A percentile compares a stretch with the other conserved stretches of the same genome.
phyloP scores from a whole-genome alignment of 2,888 invertebrate species.

The Sarcophaga rosellei region DNA sequence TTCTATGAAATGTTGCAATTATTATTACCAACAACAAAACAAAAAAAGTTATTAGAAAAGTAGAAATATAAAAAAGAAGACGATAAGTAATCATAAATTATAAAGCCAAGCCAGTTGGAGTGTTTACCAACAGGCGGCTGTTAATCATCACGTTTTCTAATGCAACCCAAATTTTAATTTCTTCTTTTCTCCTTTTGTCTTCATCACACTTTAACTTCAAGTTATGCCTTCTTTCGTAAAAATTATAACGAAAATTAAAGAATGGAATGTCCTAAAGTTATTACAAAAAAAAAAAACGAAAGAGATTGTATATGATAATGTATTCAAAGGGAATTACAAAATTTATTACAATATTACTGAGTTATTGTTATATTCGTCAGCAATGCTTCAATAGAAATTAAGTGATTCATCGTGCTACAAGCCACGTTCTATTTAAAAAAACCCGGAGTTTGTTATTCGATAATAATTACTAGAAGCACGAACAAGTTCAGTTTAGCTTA shows the following conservation, averaged over 20 bases:
- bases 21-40: not conserved
- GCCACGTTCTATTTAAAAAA: too few relatives aligned
- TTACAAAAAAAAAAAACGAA: not conserved
- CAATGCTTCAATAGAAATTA: not conserved
- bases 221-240: constrained; percentile 3
- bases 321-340: constrained; percentile 25
- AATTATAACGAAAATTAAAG: not conserved
- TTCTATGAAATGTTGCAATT: constrained; percentile 48
- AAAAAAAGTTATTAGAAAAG: not conserved
- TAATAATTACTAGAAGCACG: too few relatives aligned
- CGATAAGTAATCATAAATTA: constrained; percentile 38
- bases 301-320: constrained; percentile 22
- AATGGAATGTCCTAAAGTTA: constrained; percentile 21
- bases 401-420: not conserved
- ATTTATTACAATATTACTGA: not conserved
- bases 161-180: constrained; percentile 55
- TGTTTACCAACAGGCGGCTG: constrained; percentile 4
- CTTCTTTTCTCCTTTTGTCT: constrained; percentile 13
- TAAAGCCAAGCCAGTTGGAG: not conserved
- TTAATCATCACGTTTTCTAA: constrained; percentile 65
- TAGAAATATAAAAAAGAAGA: not conserved
- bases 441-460: too few relatives aligned
- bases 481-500: too few relatives aligned
- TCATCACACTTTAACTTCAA: not conserved
- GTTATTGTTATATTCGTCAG: not conserved